These are phyloP conservation scores for Poicephalus gulielmi DNA, from an alignment of 2,113 vertebrate genomes.

Conservation along the genomic window DNA sequence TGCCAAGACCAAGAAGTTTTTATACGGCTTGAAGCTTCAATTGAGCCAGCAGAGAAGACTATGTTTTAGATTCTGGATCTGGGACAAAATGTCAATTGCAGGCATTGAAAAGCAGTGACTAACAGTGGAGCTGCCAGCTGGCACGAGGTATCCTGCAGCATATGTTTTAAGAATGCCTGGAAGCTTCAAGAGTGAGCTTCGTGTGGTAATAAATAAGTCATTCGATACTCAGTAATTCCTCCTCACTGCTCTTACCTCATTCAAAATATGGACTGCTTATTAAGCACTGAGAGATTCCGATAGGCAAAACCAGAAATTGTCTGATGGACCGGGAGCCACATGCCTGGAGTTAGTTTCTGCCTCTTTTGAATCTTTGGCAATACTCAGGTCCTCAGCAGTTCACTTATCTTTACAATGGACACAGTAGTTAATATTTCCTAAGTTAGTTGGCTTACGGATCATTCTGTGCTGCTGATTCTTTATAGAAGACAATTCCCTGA, in stretches of 20 bases:
- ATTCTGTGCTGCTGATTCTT: background rate
- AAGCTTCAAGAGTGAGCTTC: background rate
- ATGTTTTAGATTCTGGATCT: constrained; percentile 8
- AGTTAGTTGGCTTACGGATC: background rate
- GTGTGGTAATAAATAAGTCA: constrained; percentile 2
- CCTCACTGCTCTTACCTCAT: background rate
- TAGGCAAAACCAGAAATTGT: background rate
- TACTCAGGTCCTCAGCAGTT: background rate
- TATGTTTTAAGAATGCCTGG: constrained; percentile 34
- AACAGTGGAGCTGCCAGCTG: constrained; percentile 41
- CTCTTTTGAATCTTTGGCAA: background rate
- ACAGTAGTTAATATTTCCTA: background rate
- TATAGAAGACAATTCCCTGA: background rate
- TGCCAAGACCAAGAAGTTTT: background rate
- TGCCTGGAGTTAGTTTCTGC: background rate
- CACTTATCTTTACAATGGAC: background rate
- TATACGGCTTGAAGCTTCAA: background rate
- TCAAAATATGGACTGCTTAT: background rate
- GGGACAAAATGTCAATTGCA: constrained; percentile 15
- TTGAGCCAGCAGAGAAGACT: constrained; percentile 21
- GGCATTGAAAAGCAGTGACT: background rate
- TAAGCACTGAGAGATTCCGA: background rate
- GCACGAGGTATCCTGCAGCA: background rate
- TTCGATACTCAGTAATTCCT: background rate
- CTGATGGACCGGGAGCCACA: background rate